Evolutionary conservation across 2,797 vertebrate species (phyloP), one percentile per base, ranked within the genome.

Genomic region (Gymnocypris eckloni): DNA sequence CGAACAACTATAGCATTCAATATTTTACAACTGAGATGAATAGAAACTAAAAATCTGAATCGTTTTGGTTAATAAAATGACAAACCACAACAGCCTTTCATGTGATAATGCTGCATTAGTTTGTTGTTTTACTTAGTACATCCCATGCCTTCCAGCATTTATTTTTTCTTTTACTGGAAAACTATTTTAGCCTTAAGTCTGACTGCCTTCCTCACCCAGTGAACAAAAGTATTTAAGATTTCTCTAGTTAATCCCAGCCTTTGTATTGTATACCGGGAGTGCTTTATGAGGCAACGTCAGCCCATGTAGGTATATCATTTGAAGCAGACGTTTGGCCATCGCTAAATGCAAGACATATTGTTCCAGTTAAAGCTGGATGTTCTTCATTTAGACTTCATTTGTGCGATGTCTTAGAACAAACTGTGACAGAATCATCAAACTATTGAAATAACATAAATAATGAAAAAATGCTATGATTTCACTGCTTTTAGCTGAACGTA

Each of bases 311-410:
- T 92, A 81, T 82, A 87, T 90, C 81, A 82, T 71, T 87, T 84
- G 79, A n/a, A 33, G 81, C 89, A 90, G 88, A 89, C 84, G 16
- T 84, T 88, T 91, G 90, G 85, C 89, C 88, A 73, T 69, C 1
- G 8, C 72, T 87, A 76, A 73, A 86, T 71, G 79, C 41, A 15
- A 78, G 48, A 86, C 79, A 70, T 89, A 83, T 88, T 93, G 92
- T 92, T 92, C 86, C 41, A 75, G 82, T 92, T 93, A 88, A 87
- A 86, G 48, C 82, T 88, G 72, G 90, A 88, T 94, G 94, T 91
- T 94, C 85, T 82, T 92, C 88, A 94, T 94, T 94, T 94, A 11
- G 73, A 54, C 80, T 85, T 48, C 72, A 87, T 92, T 92, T 89
- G 88, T 93, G 90, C 84, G 86, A 93, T 88, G 90, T 88, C 91